A percentile compares a stretch with the other conserved stretches of the same genome.
phyloP scores from a whole-genome alignment of 2,888 invertebrate species.

The Dryococelus australis region DNA sequence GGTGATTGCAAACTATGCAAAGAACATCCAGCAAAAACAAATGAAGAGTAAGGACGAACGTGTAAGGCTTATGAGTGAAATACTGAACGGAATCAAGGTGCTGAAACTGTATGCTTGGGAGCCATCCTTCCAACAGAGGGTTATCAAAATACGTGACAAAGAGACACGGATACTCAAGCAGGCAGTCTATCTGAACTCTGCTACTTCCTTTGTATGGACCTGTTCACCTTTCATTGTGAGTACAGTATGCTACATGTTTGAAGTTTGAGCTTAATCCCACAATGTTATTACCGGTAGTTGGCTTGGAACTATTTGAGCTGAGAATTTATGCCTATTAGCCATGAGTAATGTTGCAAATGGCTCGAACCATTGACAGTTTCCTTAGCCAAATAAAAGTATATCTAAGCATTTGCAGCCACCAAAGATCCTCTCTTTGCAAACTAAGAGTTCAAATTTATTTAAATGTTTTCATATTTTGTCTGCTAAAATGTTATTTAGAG shows the following conservation, averaged over 20 bases:
- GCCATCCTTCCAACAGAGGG: slow-evolving; percentile 87
- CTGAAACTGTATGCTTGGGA: slow-evolving; percentile 96
- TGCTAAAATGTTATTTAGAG: too few relatives aligned
- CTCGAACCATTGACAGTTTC: too few relatives aligned
- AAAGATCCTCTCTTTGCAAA: too few relatives aligned
- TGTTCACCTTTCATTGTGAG: slow-evolving; percentile 77
- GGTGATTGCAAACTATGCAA: slow-evolving; percentile 80
- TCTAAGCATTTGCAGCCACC: too few relatives aligned
- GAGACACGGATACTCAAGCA: slow-evolving; percentile 90
- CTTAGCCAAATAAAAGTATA: too few relatives aligned
- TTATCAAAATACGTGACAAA: slow-evolving; percentile 83
- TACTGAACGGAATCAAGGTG: slow-evolving; percentile 90
- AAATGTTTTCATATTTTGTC: too few relatives aligned
- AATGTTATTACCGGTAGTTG: too few relatives aligned
- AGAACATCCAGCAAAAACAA: slow-evolving; percentile 81
- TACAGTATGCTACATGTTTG: neutral
- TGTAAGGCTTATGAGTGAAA: slow-evolving; percentile 92
- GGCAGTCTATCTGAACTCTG: slow-evolving; percentile 87
- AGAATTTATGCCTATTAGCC: too few relatives aligned
- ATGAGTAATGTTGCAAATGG: too few relatives aligned
- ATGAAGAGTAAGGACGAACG: slow-evolving; percentile 94
- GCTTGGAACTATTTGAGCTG: too few relatives aligned
- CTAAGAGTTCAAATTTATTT: too few relatives aligned
- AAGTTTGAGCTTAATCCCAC: too few relatives aligned
- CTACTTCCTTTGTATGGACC: slow-evolving; percentile 91